Evolutionary conservation across 2,888 invertebrate species (phyloP).

Genomic region (Megamerina dolium): DNA sequence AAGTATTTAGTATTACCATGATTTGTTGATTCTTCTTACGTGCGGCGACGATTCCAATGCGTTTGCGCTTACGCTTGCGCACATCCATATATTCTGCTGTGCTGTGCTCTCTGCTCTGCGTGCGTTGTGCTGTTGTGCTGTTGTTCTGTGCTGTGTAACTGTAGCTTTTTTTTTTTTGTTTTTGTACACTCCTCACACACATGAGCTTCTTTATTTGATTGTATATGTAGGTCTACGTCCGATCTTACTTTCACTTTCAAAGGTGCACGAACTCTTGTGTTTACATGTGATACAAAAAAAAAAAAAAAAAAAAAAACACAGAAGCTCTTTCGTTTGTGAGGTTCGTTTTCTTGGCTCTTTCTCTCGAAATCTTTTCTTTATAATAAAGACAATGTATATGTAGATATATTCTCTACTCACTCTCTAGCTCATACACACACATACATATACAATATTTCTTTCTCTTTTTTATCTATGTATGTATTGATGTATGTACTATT

Average conservation of each 20-base stretch:
- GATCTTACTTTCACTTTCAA: constrained; percentile 51
- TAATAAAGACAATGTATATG: too few species aligned
- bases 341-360: constrained; percentile 15
- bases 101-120: neutral
- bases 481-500: too few species aligned
- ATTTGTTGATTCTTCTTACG: too few species aligned
- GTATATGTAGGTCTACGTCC: constrained; percentile 51
- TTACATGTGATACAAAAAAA: constrained; percentile 28
- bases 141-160: constrained; percentile 18
- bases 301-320: too few species aligned
- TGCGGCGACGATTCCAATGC: neutral
- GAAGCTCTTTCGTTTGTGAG: too few species aligned
- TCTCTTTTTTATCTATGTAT: constrained; percentile 3
- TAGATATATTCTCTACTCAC: constrained; percentile 1
- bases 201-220: constrained; percentile 6
- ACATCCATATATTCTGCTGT: constrained; percentile 10
- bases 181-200: neutral
- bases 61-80: neutral
- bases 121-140: too few species aligned
- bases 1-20: too few species aligned
- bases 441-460: too few species aligned
- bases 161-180: constrained; percentile 25
- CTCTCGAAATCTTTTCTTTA: too few species aligned
- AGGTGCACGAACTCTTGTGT: constrained; percentile 49
- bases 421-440: too few species aligned